Percentiles rank a stretch among this genome's conserved stretches.
These are phyloP conservation scores for Trachelus troglodyta DNA, from an alignment of 2,888 invertebrate genomes.

Conservation along the genomic window DNA sequence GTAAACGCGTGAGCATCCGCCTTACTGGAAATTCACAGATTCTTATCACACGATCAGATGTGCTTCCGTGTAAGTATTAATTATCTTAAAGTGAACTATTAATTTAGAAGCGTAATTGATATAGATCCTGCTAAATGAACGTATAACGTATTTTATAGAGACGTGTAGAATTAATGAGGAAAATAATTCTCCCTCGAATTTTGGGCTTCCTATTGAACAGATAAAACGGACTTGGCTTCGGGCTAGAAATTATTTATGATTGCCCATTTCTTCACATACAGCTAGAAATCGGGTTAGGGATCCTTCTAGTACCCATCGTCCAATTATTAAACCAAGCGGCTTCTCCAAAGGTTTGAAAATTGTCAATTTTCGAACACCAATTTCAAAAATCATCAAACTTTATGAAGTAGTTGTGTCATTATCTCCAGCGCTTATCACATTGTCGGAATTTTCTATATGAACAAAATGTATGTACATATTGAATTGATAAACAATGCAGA, in stretches of 20 bases:
- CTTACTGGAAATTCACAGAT: neutral
- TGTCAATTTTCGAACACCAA: neutral
- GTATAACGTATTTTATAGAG: neutral
- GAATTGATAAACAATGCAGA: neutral
- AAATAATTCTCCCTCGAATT: neutral
- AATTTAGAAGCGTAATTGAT: neutral
- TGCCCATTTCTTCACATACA: neutral
- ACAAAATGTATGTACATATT: neutral
- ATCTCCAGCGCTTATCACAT: too few relatives aligned
- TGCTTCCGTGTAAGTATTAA: constrained; percentile 15
- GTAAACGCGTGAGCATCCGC: neutral
- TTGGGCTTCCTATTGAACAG: neutral
- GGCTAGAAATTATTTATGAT: neutral
- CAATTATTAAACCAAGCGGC: neutral
- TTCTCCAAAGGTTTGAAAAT: neutral
- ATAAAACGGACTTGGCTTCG: neutral
- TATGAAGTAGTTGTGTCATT: neutral
- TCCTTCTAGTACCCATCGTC: neutral
- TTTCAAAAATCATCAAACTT: neutral
- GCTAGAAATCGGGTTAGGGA: neutral
- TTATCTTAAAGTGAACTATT: neutral
- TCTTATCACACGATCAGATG: constrained; percentile 11
- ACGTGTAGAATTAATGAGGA: neutral
- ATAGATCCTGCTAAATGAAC: neutral
- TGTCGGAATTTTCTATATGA: too few relatives aligned